Percentiles rank a stretch among this genome's conserved stretches.
phyloP scores from a whole-genome alignment of 2,888 invertebrate species.

The Apomyelois bistriatella region DNA sequence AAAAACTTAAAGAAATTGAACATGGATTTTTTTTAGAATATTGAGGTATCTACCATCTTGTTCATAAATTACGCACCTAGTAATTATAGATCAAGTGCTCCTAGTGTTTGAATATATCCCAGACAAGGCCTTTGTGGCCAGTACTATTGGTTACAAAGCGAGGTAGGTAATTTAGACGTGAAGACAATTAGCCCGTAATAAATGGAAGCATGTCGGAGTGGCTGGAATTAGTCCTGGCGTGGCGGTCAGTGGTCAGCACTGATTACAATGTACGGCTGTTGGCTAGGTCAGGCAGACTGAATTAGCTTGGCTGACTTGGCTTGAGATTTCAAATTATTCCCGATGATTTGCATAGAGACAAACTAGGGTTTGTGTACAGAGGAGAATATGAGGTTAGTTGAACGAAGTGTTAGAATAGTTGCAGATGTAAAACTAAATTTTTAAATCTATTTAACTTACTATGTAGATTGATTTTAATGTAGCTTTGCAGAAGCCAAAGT shows the following conservation, averaged over 20 bases:
- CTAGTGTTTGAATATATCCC: not conserved
- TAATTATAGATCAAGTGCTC: not conserved
- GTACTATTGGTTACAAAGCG: not conserved
- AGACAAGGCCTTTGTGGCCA: constrained; percentile 1
- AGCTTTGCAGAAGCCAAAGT: no score
- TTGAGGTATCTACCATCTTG: no score
- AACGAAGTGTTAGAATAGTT: no score
- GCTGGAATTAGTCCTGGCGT: not conserved
- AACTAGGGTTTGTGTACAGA: no score
- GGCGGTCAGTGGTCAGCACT: not conserved
- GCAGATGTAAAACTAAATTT: no score
- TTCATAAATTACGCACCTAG: not conserved
- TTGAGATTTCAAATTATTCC: not conserved
- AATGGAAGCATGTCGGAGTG: not conserved
- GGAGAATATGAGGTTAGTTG: no score
- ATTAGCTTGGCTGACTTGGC: not conserved
- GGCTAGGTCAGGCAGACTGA: not conserved
- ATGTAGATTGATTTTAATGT: no score
- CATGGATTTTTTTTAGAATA: no score
- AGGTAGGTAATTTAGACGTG: not conserved
- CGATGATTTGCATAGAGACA: not conserved
- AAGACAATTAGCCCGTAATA: constrained; percentile 8
- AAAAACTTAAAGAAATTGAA: no score
- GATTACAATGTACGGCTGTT: constrained; percentile 2
- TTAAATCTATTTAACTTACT: no score